phyloP scores from a whole-genome alignment of 2,888 invertebrate species.

The Lottia scabra region DNA sequence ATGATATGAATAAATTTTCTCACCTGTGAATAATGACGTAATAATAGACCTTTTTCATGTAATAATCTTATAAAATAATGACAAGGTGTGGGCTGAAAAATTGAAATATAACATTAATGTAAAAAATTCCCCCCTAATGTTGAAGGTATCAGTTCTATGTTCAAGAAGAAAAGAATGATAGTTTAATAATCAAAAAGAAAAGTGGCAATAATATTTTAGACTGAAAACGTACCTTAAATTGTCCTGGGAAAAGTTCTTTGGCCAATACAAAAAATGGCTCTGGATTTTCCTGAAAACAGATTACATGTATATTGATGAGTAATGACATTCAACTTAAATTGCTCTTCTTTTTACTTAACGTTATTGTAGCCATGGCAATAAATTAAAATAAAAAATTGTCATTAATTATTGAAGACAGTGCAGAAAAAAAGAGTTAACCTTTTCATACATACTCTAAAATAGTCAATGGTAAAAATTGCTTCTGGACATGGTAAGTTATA shows the following conservation, averaged over 20 bases:
- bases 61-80: conserved; percentile 92
- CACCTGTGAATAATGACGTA: conserved; percentile 73
- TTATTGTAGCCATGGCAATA: no score
- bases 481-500: conserved; percentile 92
- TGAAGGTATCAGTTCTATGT: no score
- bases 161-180: no score
- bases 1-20: not conserved
- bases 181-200: not conserved
- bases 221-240: conserved; percentile 74
- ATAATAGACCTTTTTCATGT: conserved; percentile 80
- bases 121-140: no score
- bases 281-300: conserved; percentile 78
- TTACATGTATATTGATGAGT: no score
- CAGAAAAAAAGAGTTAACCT: not conserved
- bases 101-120: conserved; percentile 5
- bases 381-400: no score
- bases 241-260: conserved; percentile 88
- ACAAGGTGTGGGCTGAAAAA: conserved; percentile 80
- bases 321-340: no score
- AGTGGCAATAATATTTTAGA: not conserved
- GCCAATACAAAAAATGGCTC: conserved; percentile 93
- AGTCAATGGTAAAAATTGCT: conserved; percentile 91
- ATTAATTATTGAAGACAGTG: not conserved
- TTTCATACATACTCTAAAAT: conserved; percentile 74
- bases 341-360: no score